phyloP scores from a whole-genome alignment of 2,888 invertebrate genomes.

The Nomada flava region DNA sequence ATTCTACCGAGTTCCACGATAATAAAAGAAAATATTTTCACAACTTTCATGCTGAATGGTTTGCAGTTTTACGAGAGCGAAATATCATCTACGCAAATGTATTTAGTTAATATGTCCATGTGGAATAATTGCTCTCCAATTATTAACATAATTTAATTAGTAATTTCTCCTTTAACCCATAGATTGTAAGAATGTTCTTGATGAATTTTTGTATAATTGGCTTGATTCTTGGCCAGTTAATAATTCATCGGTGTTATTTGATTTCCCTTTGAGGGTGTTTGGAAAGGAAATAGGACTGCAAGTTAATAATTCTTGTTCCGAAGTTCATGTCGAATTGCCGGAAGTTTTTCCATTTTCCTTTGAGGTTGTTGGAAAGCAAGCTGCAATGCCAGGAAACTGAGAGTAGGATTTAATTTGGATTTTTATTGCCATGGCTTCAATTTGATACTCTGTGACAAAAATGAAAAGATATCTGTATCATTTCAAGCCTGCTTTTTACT shows the following conservation, averaged over 20 bases:
- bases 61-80: too few relatives aligned
- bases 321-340: not conserved
- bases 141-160: too few relatives aligned
- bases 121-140: too few relatives aligned
- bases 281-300: not conserved
- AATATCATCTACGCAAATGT: too few relatives aligned
- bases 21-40: too few relatives aligned
- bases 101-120: too few relatives aligned
- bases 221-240: not conserved
- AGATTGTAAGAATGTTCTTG: too few relatives aligned
- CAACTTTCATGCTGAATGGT: too few relatives aligned
- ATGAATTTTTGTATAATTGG: too few relatives aligned
- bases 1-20: too few relatives aligned
- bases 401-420: constrained; percentile 15
- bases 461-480: not conserved
- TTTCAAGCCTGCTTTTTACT: not conserved
- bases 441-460: not conserved
- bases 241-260: not conserved
- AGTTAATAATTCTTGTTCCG: constrained; percentile 11
- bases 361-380: not conserved
- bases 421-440: not conserved
- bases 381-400: not conserved
- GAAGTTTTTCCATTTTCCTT: constrained; percentile 1
- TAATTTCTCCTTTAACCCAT: too few relatives aligned
- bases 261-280: not conserved